These are phyloP conservation scores for Columba guinea DNA, from an alignment of 2,797 vertebrate genomes.

Conservation along the genomic window DNA sequence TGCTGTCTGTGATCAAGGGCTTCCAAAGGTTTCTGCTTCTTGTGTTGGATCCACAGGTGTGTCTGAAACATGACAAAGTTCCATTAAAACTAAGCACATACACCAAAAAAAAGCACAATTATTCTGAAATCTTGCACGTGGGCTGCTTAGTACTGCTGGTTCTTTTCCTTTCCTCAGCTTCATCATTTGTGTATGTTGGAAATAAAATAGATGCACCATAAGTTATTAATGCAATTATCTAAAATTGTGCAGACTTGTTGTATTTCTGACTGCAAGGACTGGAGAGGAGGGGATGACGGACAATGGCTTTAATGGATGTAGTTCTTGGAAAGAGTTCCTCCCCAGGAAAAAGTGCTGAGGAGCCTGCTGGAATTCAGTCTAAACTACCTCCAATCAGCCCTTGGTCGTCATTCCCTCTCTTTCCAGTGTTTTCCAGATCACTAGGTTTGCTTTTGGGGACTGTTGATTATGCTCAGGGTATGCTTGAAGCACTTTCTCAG, in stretches of 20 bases:
- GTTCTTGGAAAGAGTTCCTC: neutral
- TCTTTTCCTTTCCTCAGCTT: neutral
- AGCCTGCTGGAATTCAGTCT: neutral
- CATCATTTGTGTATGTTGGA: neutral
- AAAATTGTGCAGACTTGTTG: neutral
- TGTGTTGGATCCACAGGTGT: neutral
- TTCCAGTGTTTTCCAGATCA: neutral
- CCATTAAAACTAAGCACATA: neutral
- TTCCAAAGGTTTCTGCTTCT: neutral
- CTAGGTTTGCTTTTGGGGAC: neutral
- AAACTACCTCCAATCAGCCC: neutral
- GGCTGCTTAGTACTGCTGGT: neutral
- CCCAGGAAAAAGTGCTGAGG: neutral
- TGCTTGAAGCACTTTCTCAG: neutral
- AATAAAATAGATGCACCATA: neutral
- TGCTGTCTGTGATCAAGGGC: neutral
- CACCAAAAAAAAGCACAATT: neutral
- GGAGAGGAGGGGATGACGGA: neutral
- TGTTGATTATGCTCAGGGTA: neutral
- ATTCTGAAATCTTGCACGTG: neutral
- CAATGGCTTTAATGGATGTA: neutral
- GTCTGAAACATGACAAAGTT: neutral
- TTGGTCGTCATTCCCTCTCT: neutral
- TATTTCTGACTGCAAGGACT: neutral
- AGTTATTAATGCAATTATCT: neutral